Evolutionary conservation across 2,113 vertebrate species (phyloP).

Genomic region (Boleophthalmus pectinirostris): DNA sequence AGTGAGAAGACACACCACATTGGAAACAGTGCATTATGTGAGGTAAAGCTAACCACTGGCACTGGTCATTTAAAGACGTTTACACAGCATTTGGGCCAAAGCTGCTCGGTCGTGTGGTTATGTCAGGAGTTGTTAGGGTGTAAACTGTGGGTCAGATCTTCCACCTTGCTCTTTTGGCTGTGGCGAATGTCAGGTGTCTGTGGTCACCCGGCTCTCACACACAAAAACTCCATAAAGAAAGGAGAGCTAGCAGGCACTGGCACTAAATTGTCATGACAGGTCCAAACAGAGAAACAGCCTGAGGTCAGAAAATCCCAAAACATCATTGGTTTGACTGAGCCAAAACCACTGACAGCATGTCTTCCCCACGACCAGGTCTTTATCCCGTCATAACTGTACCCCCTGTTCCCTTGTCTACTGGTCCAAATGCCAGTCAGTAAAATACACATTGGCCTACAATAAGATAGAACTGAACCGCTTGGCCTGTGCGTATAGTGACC

Average conservation of each 20-base stretch:
- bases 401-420: slow-evolving; percentile 9
- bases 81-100: slow-evolving; percentile 4
- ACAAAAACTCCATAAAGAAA: slow-evolving; percentile 33
- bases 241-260: slow-evolving; percentile 30
- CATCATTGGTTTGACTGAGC: slow-evolving; percentile 41
- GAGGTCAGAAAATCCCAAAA: slow-evolving; percentile 50
- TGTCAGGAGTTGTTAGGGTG: slow-evolving; percentile 16
- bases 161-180: slow-evolving; percentile 28
- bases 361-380: slow-evolving; percentile 34
- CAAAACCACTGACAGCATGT: slow-evolving; percentile 54
- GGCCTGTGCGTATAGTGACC: background rate
- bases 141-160: slow-evolving; percentile 23
- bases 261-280: slow-evolving; percentile 41
- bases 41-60: slow-evolving; percentile 11
- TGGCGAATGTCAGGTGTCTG: slow-evolving; percentile 39
- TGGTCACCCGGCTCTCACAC: slow-evolving; percentile 26
- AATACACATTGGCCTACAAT: slow-evolving; percentile 1
- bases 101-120: slow-evolving; percentile 2
- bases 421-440: slow-evolving; percentile 18
- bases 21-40: slow-evolving; percentile 13
- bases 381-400: slow-evolving; percentile 16
- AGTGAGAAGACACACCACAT: slow-evolving; percentile 5
- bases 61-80: slow-evolving; percentile 5
- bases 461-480: background rate
- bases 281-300: slow-evolving; percentile 41